These are phyloP conservation scores for Lamprologus callipterus DNA, from an alignment of 2,113 vertebrate genomes.

Conservation along the genomic window DNA sequence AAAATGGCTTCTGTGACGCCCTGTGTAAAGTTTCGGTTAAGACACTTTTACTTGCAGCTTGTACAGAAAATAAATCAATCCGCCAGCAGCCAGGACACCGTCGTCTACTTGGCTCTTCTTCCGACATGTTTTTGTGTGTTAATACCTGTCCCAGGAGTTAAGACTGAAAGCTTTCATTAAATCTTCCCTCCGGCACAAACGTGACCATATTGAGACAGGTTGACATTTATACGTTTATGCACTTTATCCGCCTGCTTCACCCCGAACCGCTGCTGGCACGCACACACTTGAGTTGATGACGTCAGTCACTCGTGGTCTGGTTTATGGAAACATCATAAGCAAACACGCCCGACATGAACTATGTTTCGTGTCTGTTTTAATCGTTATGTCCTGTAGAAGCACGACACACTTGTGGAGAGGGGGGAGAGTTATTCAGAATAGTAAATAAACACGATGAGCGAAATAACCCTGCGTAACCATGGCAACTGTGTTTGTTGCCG, in stretches of 20 bases:
- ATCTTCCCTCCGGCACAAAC: neutral
- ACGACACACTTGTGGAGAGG: neutral
- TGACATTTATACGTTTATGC: neutral
- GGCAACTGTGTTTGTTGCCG: conserved; percentile 31
- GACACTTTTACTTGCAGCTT: neutral
- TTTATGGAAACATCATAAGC: neutral
- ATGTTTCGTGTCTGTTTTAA: neutral
- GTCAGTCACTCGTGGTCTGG: neutral
- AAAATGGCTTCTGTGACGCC: neutral
- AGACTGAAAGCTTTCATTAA: neutral
- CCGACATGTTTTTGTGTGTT: neutral
- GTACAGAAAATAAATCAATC: neutral
- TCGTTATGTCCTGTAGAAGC: neutral
- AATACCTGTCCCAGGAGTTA: neutral
- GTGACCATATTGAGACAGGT: neutral
- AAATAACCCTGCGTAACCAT: neutral
- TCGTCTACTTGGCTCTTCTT: neutral
- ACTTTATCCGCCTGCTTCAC: neutral
- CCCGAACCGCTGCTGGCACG: neutral
- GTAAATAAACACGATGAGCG: neutral
- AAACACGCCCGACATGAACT: neutral
- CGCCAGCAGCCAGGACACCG: neutral
- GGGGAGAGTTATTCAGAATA: accelerated
- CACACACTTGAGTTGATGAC: neutral
- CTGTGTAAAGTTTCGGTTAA: neutral